These are phyloP conservation scores for Myotis findleyi DNA, from an alignment of 2,797 vertebrate species.

Conservation along the genomic window DNA sequence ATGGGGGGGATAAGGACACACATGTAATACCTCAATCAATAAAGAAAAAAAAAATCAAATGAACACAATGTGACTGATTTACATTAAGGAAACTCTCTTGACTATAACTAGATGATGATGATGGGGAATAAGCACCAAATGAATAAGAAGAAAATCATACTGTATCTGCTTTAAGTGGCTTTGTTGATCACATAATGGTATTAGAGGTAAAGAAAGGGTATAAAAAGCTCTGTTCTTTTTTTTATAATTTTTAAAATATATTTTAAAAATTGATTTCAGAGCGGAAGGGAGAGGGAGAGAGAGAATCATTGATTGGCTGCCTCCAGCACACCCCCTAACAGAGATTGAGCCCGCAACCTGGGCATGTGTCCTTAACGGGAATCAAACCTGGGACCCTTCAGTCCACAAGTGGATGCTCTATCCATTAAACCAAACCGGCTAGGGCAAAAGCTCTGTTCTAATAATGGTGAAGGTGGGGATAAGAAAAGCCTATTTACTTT, in stretches of 20 bases:
- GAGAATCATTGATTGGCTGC: too few relatives aligned
- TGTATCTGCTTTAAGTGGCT: background rate
- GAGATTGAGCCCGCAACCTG: too few relatives aligned
- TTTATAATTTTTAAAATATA: too few relatives aligned
- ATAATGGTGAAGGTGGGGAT: background rate
- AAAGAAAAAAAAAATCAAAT: background rate
- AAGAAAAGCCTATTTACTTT: background rate
- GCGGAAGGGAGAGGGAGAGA: too few relatives aligned
- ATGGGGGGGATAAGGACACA: background rate
- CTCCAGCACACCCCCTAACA: too few relatives aligned
- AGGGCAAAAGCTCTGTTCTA: background rate
- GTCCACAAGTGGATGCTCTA: too few relatives aligned
- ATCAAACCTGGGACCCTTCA: too few relatives aligned
- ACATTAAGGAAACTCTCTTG: background rate
- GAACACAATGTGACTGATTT: background rate
- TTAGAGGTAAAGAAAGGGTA: slow-evolving; percentile 25
- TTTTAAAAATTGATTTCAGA: too few relatives aligned
- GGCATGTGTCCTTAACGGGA: too few relatives aligned
- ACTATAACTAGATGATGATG: background rate
- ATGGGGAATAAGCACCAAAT: slow-evolving; percentile 25
- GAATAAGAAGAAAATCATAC: slow-evolving; percentile 27
- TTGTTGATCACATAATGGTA: slow-evolving; percentile 17
- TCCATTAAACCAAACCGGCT: too few relatives aligned
- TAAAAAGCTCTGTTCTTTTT: background rate
- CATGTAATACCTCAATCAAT: too few relatives aligned